Conservation (phyloP, 92 coral and sea anemone genomes). For the Phenganax marumi region DNA sequence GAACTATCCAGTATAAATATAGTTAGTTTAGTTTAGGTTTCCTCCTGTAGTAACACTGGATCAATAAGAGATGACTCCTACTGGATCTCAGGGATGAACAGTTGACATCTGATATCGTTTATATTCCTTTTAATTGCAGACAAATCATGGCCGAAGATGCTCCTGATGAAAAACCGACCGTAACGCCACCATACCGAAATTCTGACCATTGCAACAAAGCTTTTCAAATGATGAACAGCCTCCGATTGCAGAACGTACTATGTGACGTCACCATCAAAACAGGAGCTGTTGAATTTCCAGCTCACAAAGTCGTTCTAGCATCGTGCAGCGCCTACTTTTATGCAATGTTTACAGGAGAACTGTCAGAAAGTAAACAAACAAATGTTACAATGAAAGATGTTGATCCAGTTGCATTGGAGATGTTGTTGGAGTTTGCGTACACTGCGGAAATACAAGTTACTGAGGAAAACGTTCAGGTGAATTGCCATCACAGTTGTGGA, state of each 20-base stretch:
- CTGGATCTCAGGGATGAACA: neutral
- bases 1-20: too few species aligned
- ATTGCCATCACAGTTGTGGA: too few species aligned
- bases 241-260: slow-evolving; percentile 81
- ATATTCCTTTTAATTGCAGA: neutral
- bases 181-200: slow-evolving; percentile 75
- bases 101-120: neutral
- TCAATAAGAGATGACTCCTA: too few species aligned
- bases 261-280: slow-evolving; percentile 89
- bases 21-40: too few species aligned
- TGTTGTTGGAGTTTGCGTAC: slow-evolving; percentile 83
- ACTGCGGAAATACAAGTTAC: slow-evolving; percentile 96
- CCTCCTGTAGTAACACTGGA: too few species aligned
- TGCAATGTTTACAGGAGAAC: slow-evolving; percentile 98
- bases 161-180: slow-evolving; percentile 67
- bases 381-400: slow-evolving; percentile 88
- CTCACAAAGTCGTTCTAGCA: slow-evolving; percentile 90
- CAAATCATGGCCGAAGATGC: slow-evolving; percentile 18
- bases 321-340: slow-evolving; percentile 90
- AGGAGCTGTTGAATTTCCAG: slow-evolving; percentile 74
- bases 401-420: slow-evolving; percentile 82
- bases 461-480: slow-evolving; percentile 94
- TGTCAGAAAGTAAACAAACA: slow-evolving; percentile 87
- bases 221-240: slow-evolving; percentile 84
- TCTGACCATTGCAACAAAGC: slow-evolving; percentile 78